phyloP scores from a whole-genome alignment of 1,140 invertebrate species.

The Drosophila persimilis region DNA sequence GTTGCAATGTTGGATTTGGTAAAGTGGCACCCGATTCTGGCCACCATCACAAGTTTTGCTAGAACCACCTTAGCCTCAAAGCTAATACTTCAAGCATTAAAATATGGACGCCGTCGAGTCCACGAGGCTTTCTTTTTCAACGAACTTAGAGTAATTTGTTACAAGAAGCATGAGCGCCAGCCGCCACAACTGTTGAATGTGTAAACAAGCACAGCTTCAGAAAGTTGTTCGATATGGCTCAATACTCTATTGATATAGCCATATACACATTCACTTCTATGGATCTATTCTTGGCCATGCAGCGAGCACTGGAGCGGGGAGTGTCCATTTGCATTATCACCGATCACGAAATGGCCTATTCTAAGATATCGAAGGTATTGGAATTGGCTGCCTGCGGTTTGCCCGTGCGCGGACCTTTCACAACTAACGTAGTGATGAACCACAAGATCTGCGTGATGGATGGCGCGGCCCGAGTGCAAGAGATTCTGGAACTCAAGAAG shows the following conservation, averaged over 20 bases:
- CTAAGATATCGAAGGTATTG: slow-evolving; percentile 38
- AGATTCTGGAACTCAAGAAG: slow-evolving; percentile 12
- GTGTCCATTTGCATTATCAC: slow-evolving; percentile 59
- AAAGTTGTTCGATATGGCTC: slow-evolving; percentile 50
- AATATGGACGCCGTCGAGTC: neutral
- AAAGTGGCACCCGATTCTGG: neutral
- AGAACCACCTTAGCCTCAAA: neutral
- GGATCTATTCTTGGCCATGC: slow-evolving; percentile 24
- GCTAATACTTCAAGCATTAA: neutral
- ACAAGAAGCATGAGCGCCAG: neutral
- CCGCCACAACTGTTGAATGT: neutral
- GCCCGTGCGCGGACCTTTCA: slow-evolving; percentile 44
- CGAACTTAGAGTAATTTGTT: slow-evolving; percentile 27
- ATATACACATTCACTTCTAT: slow-evolving; percentile 65
- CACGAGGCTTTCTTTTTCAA: slow-evolving; percentile 55
- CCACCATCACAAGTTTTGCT: neutral
- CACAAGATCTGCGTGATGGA: slow-evolving; percentile 74
- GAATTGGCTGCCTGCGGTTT: slow-evolving; percentile 10
- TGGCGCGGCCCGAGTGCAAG: slow-evolving; percentile 25
- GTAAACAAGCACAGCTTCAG: slow-evolving; percentile 20
- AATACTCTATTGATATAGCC: slow-evolving; percentile 65
- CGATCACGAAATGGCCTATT: slow-evolving; percentile 59
- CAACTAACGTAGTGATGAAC: slow-evolving; percentile 56
- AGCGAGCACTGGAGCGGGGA: slow-evolving; percentile 47
- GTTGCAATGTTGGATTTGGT: slow-evolving; percentile 6